Percentiles rank a stretch among this genome's conserved stretches.
Conservation (phyloP, 2,797 vertebrate species). For the Steatocranus sp. region DNA sequence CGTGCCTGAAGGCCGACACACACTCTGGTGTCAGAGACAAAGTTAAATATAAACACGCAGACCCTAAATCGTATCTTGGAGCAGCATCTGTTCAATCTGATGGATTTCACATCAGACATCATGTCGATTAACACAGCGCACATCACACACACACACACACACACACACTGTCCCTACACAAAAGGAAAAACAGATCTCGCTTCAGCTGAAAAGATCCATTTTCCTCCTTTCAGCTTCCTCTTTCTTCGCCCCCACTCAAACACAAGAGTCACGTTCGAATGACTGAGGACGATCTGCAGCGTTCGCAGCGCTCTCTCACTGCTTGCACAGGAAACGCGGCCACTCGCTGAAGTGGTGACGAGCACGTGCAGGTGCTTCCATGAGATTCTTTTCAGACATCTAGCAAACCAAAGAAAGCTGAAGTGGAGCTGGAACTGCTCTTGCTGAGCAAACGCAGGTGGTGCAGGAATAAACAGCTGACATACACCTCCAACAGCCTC, state of each 20-base stretch:
- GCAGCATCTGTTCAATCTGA: constrained; percentile 40
- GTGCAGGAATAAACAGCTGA: background rate
- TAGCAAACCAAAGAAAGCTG: background rate
- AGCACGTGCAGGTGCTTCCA: background rate
- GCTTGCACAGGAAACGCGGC: background rate
- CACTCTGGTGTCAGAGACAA: constrained; percentile 15
- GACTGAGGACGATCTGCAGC: background rate
- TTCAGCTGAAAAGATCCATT: background rate
- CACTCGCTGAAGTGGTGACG: background rate
- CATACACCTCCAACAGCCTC: background rate
- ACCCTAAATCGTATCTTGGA: constrained; percentile 23
- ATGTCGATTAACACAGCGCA: constrained; percentile 33
- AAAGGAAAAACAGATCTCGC: background rate
- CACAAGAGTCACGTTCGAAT: background rate
- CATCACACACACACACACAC: constrained; percentile 9
- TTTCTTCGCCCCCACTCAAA: background rate
- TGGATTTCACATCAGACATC: constrained; percentile 27
- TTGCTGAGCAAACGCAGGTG: background rate
- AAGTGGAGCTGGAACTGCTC: background rate
- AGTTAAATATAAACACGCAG: constrained; percentile 47
- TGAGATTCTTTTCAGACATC: background rate
- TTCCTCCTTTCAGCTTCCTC: background rate
- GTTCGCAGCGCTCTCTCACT: background rate
- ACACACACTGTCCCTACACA: too few species aligned
- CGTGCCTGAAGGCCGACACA: background rate